Conservation (phyloP, 2,888 invertebrate species). For the Lapara coniferarum region DNA sequence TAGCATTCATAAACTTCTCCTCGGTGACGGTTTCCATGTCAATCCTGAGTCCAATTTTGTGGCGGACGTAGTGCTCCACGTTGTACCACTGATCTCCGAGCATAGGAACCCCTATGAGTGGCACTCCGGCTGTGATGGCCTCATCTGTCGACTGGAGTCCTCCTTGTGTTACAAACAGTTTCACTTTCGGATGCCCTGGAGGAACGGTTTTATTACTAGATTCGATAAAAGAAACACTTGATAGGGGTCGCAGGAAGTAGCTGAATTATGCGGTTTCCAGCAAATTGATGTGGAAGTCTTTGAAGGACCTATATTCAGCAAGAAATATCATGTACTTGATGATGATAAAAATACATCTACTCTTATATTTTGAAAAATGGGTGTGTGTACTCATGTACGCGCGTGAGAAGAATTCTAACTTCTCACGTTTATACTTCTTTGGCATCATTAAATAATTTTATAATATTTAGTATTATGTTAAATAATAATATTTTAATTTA, state of each 20-base stretch:
- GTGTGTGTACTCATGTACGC: no score
- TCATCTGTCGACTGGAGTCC: slow-evolving; percentile 72
- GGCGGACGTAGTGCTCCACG: slow-evolving; percentile 36
- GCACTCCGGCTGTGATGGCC: slow-evolving; percentile 61
- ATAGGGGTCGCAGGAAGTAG: not conserved
- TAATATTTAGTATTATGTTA: no score
- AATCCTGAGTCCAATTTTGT: slow-evolving; percentile 25
- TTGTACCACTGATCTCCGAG: slow-evolving; percentile 68
- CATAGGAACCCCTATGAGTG: slow-evolving; percentile 64
- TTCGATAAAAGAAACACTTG: not conserved
- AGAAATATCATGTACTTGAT: no score
- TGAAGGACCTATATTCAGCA: no score
- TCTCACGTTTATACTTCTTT: no score
- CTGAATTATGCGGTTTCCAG: no score
- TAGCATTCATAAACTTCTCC: slow-evolving; percentile 18
- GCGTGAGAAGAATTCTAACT: no score
- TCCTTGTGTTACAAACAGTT: slow-evolving; percentile 71
- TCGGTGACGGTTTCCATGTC: slow-evolving; percentile 23
- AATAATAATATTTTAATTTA: no score
- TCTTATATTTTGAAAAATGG: no score
- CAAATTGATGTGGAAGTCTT: no score
- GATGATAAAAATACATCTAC: no score
- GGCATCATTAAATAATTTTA: no score
- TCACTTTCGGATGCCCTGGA: slow-evolving; percentile 67
- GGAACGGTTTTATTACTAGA: slow-evolving; percentile 15